phyloP scores from a whole-genome alignment of 2,113 vertebrate genomes.

The mouse (Mus musculus) region DNA sequence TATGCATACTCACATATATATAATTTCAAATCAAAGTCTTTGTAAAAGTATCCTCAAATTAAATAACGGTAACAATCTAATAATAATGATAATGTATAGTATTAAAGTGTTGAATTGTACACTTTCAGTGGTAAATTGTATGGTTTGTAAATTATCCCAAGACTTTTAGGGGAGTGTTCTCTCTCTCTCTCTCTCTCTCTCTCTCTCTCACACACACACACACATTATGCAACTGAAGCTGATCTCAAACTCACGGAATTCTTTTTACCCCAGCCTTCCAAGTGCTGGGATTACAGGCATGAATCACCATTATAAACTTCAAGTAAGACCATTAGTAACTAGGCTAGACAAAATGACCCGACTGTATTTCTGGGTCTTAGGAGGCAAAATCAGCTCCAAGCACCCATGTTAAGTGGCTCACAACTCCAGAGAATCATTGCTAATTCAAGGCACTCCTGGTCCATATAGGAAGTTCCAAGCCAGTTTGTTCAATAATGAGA shows the following conservation, averaged over 20 bases:
- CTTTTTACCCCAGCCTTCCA: background rate
- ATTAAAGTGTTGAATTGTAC: background rate
- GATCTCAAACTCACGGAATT: background rate
- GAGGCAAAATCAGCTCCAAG: background rate
- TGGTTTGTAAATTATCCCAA: background rate
- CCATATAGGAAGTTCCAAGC: no score
- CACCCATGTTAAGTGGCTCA: no score
- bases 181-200: rapidly evolving
- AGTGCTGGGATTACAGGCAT: background rate
- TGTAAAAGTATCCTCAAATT: background rate
- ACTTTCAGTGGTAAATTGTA: background rate
- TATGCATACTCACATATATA: background rate
- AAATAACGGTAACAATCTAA: background rate
- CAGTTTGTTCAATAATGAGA: background rate
- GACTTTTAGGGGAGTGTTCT: background rate
- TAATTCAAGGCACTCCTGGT: background rate
- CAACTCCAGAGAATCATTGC: background rate
- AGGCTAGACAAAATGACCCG: background rate
- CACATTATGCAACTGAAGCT: background rate
- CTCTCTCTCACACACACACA: rapidly evolving
- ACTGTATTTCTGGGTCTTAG: background rate
- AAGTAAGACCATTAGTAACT: background rate
- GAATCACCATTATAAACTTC: background rate
- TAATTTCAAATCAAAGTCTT: background rate
- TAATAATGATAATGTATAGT: background rate